Conservation (phyloP, 2,113 vertebrate genomes). For the Dromaius novaehollandiae region DNA sequence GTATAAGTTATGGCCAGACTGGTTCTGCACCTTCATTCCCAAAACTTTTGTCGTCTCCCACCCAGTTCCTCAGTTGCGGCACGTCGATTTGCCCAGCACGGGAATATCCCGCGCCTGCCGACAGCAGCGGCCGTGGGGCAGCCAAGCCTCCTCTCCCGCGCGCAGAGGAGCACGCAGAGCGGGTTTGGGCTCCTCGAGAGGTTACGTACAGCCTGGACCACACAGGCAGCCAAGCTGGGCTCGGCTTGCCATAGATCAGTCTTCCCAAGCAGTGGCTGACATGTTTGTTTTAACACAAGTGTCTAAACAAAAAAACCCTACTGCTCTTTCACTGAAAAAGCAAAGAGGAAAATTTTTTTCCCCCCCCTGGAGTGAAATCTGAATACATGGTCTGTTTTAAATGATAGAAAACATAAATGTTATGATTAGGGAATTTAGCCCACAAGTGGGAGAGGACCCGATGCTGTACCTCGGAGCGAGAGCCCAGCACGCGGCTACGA, state of each 20-base stretch:
- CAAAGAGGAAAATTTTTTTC: neutral
- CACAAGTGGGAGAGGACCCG: neutral
- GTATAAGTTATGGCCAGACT: neutral
- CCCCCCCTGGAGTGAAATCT: neutral
- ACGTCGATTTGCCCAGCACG: neutral
- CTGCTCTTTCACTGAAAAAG: neutral
- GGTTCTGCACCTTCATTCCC: neutral
- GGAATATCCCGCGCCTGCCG: neutral
- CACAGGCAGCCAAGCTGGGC: slow-evolving; percentile 49
- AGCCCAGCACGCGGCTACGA: neutral
- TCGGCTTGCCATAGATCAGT: neutral
- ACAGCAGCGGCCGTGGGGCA: neutral
- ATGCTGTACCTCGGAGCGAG: neutral
- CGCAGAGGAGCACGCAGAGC: neutral
- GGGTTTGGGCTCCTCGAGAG: slow-evolving; percentile 21
- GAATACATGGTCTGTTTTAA: slow-evolving; percentile 2
- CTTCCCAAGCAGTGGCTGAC: neutral
- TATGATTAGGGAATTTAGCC: neutral
- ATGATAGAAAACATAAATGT: neutral
- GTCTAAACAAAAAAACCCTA: neutral
- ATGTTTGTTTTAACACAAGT: neutral
- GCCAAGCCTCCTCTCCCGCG: slow-evolving; percentile 35
- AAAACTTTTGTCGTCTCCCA: neutral
- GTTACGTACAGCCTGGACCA: slow-evolving; percentile 49
- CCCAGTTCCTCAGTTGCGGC: neutral